Percentiles rank a stretch among this genome's conserved stretches.
Conservation (phyloP, 2,113 vertebrate species). For the Hippolais icterina region DNA sequence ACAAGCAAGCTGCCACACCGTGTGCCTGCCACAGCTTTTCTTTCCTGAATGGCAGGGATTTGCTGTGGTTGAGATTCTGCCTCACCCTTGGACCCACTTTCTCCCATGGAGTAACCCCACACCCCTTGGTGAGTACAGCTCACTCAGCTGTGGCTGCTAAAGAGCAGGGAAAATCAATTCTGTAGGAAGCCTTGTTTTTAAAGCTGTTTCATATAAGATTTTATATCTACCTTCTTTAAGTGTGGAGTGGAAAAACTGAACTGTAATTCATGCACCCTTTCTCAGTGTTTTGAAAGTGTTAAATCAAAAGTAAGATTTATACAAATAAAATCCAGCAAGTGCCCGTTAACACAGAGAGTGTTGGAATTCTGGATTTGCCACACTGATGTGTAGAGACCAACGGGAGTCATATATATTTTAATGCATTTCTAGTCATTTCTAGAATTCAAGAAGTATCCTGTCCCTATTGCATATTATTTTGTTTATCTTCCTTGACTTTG, state of each 20-base stretch:
- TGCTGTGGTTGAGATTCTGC: background rate
- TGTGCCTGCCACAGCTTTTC: background rate
- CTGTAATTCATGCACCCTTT: slow-evolving; percentile 6
- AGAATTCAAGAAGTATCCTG: slow-evolving; percentile 13
- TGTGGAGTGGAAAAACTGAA: slow-evolving; percentile 8
- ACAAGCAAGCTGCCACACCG: background rate
- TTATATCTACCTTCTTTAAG: slow-evolving; percentile 33
- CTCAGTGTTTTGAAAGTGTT: slow-evolving; percentile 48
- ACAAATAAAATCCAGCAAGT: slow-evolving; percentile 33
- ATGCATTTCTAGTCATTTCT: background rate
- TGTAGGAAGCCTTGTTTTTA: slow-evolving; percentile 38
- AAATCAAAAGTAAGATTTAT: slow-evolving; percentile 46
- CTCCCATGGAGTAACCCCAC: background rate
- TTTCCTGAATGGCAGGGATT: background rate
- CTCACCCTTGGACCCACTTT: background rate
- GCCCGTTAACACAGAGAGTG: background rate
- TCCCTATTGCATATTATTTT: slow-evolving; percentile 33
- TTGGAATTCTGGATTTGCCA: slow-evolving; percentile 48
- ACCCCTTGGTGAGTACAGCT: background rate
- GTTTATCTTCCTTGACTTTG: slow-evolving; percentile 48
- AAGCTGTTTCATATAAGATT: slow-evolving; percentile 37
- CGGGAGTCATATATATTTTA: slow-evolving; percentile 36
- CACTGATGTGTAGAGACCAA: background rate
- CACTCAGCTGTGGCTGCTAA: background rate
- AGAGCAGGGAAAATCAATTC: background rate